Evolutionary conservation across 2,888 invertebrate species (phyloP), one percentile per base, ranked within the genome.

Genomic region (Diarsia brunnea): DNA sequence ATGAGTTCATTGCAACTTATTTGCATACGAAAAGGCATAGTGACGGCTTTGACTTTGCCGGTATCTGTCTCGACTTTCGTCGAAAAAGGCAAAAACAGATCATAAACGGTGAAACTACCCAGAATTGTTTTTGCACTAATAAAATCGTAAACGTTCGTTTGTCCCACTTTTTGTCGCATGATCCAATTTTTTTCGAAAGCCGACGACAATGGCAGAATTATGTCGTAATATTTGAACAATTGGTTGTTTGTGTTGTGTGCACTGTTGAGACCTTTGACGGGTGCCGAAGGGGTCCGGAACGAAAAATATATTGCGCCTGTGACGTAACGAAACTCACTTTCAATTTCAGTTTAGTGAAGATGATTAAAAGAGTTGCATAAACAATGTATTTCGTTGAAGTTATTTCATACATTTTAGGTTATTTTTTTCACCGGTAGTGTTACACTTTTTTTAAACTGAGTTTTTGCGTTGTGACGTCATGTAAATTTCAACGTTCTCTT

Each of bases 81-180:
- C 89, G 90, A 91, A 93, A 94, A 93, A 93, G 91, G 90, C 91
- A 90, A 91, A 93, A 92, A 93, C 90, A 91, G 89, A 86, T 90
- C 92, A 89, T 94, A 94, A 95, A 94, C 90, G 89, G 87, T 82
- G 87, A 82, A 88, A 87, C 92, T 93, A 91, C 92, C 88, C 88
- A 91, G 92, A 94, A 94, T 82, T 75, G 90, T 95, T 95, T 95
- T 95, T 96, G 95, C 94, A 90, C 93, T 91, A 95, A 95, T 96
- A 95, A 95, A 96, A 87, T 89, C 78, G 88, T 94, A 93, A 93
- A 90, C 72, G 77, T 58, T 84, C 79, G 81, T 85, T 90, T 87
- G 88, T 81, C 88, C 89, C 77, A 87, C 80, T 90, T 93, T 92
- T 92, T 93, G 91, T 89, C 89, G 79, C 87, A 85, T 92, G 91